These are phyloP conservation scores for Vireo griseus DNA, from an alignment of 2,797 vertebrate genomes.

Conservation along the genomic window DNA sequence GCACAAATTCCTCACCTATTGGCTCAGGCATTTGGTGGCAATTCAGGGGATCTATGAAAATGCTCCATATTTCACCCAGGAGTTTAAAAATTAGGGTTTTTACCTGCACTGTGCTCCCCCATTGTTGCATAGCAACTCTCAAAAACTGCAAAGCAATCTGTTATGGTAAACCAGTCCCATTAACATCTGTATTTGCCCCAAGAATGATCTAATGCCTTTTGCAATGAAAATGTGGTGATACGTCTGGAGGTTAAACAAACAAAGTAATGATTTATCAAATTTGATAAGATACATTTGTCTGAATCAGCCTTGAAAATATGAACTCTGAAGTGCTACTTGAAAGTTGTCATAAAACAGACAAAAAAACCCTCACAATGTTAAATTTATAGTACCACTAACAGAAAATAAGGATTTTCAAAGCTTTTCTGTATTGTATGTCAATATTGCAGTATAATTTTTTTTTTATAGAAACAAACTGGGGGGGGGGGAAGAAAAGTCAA, in stretches of 20 bases:
- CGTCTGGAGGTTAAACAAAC: constrained; percentile 44
- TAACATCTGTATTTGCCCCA: constrained; percentile 74
- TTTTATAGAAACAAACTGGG: constrained; percentile 68
- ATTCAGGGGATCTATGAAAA: not conserved
- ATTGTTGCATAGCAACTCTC: constrained; percentile 73
- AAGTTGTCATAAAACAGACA: constrained; percentile 69
- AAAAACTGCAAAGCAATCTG: constrained; percentile 69
- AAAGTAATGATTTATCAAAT: constrained; percentile 67
- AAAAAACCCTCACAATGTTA: constrained; percentile 41
- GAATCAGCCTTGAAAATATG: constrained; percentile 63
- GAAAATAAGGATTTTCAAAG: constrained; percentile 76
- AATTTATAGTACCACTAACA: constrained; percentile 72
- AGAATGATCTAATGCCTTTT: constrained; percentile 63
- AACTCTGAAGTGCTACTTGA: constrained; percentile 67
- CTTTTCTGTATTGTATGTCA: constrained; percentile 71
- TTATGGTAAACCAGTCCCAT: constrained; percentile 69
- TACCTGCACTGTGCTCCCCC: constrained; percentile 7
- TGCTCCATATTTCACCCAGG: not conserved
- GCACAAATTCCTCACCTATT: constrained; percentile 7
- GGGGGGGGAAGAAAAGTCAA: constrained; percentile 2
- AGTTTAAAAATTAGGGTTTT: constrained; percentile 32
- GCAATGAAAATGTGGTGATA: constrained; percentile 33
- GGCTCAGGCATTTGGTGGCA: not conserved
- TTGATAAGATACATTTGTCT: constrained; percentile 52
- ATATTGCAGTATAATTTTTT: constrained; percentile 72